Percentiles rank a stretch among this genome's conserved stretches.
Evolutionary conservation across 2,888 invertebrate species (phyloP).

Genomic region (Leptinotarsa juncta): DNA sequence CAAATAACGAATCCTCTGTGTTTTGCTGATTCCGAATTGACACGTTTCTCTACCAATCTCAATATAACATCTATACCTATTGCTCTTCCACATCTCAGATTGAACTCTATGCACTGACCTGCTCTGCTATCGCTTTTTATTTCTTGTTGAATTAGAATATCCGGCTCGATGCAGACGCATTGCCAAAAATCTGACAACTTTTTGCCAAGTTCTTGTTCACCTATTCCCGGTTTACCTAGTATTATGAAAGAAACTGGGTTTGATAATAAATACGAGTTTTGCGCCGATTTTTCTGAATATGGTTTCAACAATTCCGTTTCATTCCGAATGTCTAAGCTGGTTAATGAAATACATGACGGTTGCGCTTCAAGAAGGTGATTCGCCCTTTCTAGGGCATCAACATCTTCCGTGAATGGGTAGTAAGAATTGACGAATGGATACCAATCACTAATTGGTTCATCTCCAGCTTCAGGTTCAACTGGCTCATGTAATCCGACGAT

Average conservation of each 20-base stretch:
- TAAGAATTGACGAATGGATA: constrained; percentile 65
- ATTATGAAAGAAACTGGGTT: constrained; percentile 72
- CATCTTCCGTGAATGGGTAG: constrained; percentile 65
- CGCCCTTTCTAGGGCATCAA: constrained; percentile 63
- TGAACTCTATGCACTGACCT: constrained; percentile 72
- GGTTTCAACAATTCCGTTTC: constrained; percentile 38
- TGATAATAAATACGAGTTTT: constrained; percentile 66
- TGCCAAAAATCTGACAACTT: constrained; percentile 70
- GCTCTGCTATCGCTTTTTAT: constrained; percentile 68
- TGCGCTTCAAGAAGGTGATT: constrained; percentile 54
- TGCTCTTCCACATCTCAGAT: constrained; percentile 69
- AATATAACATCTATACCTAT: constrained; percentile 68
- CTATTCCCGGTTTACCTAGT: constrained; percentile 71
- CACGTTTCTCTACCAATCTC: constrained; percentile 68
- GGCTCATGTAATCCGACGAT: constrained; percentile 50
- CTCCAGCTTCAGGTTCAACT: constrained; percentile 26
- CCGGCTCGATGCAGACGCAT: constrained; percentile 72
- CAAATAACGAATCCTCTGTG: constrained; percentile 76
- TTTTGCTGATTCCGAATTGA: constrained; percentile 67
- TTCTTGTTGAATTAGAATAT: constrained; percentile 70
- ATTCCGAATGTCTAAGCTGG: constrained; percentile 28
- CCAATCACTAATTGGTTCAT: constrained; percentile 46
- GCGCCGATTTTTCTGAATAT: constrained; percentile 70
- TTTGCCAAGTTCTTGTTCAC: constrained; percentile 69
- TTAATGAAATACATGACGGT: constrained; percentile 41